Base-by-base conservation (phyloP, 1,140 invertebrate genomes). In the Leptinotarsa undecemlineata region DNA sequence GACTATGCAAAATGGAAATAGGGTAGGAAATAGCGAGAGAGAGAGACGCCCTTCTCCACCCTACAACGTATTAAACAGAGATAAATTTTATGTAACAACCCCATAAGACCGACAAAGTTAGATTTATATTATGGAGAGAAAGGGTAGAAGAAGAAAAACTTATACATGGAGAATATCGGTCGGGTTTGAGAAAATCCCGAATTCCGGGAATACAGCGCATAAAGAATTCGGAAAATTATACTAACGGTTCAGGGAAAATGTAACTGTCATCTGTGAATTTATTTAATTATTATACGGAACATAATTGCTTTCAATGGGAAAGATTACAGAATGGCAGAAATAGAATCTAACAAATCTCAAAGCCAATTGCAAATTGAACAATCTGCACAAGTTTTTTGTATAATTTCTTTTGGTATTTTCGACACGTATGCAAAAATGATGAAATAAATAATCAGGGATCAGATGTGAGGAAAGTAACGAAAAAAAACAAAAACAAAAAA, bases 51-150 rank as follows among this genome's bases (percentile, higher is more conserved):
- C 17, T 19, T 47, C 21, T 20, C 26, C 19, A 64, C 42, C 60
- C 57, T 20, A 14, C 71, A 72, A 72, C 60, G 71, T 64, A 64
- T 72, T 72, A 63, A 62, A 77, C 48, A 72, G 68, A 72, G 70
- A 77, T 71, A 57, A 67, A 72, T 19, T 33, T 26, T 60, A 17
- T 8, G 68, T 74, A 72, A 74, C 73, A 72, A 74, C 61, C 70
- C 61, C 69, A 74, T 66, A 66, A 77, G 76, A 71, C 72, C 71
- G 73, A 74, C 72, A 77, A 77, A 77, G 76, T 77, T 74, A 74
- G 72, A 74, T 77, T 77, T 74, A 74, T 77, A 72, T 66, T 71
- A 67, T 60, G 61, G 21, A 76, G 61, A 17, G 76, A 72, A 72
- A 72, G 71, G 71, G 20, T 63, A 64, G 60, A 48, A 74, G 51